Percentiles rank a stretch among this genome's conserved stretches.
These are phyloP conservation scores for Acrobasis repandana DNA, from an alignment of 2,888 invertebrate species.

Conservation along the genomic window DNA sequence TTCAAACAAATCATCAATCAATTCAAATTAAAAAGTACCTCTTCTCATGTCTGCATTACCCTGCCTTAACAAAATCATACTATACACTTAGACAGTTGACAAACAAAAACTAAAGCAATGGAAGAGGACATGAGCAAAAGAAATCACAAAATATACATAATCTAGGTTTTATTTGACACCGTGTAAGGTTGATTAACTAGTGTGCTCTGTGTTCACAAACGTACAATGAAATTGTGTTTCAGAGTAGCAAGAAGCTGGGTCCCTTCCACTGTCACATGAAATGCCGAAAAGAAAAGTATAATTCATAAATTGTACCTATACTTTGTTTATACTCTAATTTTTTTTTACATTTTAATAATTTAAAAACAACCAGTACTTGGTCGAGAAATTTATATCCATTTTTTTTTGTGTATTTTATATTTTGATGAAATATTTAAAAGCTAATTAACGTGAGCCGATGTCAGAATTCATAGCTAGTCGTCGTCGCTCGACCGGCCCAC, in stretches of 20 bases:
- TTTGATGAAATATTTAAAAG: constrained; percentile 83
- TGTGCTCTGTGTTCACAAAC: constrained; percentile 33
- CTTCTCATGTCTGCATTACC: constrained; percentile 80
- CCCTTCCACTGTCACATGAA: constrained; percentile 75
- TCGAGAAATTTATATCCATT: constrained; percentile 82
- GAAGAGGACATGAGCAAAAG: constrained; percentile 79
- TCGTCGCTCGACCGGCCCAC: constrained; percentile 78
- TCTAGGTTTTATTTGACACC: constrained; percentile 53
- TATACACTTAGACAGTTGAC: constrained; percentile 78
- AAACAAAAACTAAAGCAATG: constrained; percentile 77
- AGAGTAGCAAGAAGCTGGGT: constrained; percentile 59
- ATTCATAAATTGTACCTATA: constrained; percentile 83
- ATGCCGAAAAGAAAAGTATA: constrained; percentile 82
- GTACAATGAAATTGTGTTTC: constrained; percentile 23
- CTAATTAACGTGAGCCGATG: constrained; percentile 84
- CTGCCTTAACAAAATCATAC: constrained; percentile 80
- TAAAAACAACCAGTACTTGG: constrained; percentile 83
- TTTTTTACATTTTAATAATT: constrained; percentile 84
- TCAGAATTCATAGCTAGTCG: constrained; percentile 83
- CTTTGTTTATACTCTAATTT: constrained; percentile 82
- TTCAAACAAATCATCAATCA: constrained; percentile 77
- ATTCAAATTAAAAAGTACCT: constrained; percentile 77
- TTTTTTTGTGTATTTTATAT: constrained; percentile 83
- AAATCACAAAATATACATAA: constrained; percentile 73
- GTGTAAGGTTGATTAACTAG: constrained; percentile 58